These are phyloP conservation scores for Puffinus mauretanicus DNA, from an alignment of 2,113 vertebrate genomes.

Conservation along the genomic window DNA sequence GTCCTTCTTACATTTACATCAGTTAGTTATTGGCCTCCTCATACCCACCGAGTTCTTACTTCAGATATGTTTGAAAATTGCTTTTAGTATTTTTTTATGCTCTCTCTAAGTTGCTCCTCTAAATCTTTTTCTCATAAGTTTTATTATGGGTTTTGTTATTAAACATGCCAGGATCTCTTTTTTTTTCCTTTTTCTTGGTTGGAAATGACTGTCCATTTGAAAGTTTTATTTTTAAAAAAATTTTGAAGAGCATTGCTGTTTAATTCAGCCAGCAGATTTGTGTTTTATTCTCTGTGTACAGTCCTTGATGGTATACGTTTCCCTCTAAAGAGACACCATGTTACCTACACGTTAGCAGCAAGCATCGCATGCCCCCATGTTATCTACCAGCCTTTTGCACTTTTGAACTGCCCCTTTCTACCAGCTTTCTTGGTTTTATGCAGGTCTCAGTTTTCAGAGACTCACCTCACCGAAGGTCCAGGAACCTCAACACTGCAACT, in stretches of 20 bases:
- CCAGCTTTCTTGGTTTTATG: neutral
- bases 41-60: neutral
- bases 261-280: neutral
- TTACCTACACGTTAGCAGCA: neutral
- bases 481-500: neutral
- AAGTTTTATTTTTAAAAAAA: neutral
- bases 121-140: neutral
- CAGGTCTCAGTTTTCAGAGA: neutral
- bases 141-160: neutral
- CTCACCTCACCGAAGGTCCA: neutral
- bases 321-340: accelerated
- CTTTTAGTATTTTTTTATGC: neutral
- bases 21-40: neutral
- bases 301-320: neutral
- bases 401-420: neutral
- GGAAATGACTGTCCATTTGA: neutral
- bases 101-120: neutral
- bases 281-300: neutral
- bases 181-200: neutral
- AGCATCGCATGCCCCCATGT: accelerated
- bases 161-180: neutral
- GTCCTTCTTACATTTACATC: neutral
- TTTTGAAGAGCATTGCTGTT: neutral
- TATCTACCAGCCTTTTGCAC: neutral
- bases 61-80: neutral